These are phyloP conservation scores for Nibea albiflora DNA, from an alignment of 2,113 vertebrate species.

Conservation along the genomic window DNA sequence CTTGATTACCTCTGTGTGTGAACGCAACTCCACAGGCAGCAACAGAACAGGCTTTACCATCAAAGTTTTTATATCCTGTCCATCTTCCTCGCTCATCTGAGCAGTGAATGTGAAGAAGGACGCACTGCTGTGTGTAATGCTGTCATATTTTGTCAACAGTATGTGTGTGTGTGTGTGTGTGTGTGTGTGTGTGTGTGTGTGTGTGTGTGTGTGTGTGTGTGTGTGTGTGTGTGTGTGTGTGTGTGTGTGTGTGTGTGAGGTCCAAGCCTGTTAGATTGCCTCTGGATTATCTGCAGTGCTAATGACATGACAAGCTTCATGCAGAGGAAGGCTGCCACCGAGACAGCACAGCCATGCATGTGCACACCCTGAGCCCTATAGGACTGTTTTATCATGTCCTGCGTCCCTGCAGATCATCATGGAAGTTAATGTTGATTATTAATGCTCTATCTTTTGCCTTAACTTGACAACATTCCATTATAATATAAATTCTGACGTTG, in stretches of 20 bases:
- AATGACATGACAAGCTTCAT: slow-evolving; percentile 54
- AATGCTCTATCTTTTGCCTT: too few species aligned
- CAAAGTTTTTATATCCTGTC: too few species aligned
- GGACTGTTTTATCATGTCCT: slow-evolving; percentile 13
- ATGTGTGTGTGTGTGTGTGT: not conserved
- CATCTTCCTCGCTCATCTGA: not conserved
- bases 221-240: not conserved
- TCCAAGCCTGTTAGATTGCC: slow-evolving; percentile 39
- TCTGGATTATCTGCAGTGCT: slow-evolving; percentile 48
- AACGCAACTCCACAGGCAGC: too few species aligned
- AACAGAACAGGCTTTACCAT: too few species aligned
- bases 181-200: not conserved
- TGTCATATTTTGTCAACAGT: slow-evolving; percentile 48
- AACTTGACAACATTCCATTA: too few species aligned
- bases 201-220: not conserved
- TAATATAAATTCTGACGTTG: too few species aligned
- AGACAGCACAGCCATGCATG: slow-evolving; percentile 32
- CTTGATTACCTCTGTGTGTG: too few species aligned
- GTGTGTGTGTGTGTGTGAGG: not conserved
- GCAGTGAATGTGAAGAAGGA: slow-evolving; percentile 9
- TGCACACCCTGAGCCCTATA: slow-evolving; percentile 15
- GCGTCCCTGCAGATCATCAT: too few species aligned
- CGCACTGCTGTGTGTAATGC: slow-evolving; percentile 41
- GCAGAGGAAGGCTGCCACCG: slow-evolving; percentile 17
- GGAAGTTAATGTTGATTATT: too few species aligned